Evolutionary conservation across 92 coral and sea anemone species (phyloP), one percentile per base, ranked within the genome.

Genomic region (Palythoa grandiflora): DNA sequence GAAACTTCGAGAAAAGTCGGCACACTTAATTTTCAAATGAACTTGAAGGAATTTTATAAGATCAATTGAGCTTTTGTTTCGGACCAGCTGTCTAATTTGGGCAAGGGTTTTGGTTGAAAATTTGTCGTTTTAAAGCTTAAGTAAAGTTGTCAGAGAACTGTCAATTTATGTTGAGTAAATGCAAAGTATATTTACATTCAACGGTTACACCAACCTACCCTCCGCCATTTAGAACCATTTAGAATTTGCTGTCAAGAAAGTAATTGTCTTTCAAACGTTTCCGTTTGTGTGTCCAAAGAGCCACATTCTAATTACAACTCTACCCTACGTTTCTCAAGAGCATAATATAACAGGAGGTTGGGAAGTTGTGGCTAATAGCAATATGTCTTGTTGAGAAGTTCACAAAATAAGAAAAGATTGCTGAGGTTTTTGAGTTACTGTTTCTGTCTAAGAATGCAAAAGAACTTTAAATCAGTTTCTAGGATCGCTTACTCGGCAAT

Each of bases 11-110:
- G 79, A 48, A 75, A 48, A 44, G 16, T 78, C 40, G 36, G 70
- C 38, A n/a, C 16, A 36, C 59, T 38, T 5, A 57, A 17, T 57
- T 78, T 79, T 79, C 14, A 8, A 61, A 79, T 59, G 21, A 63
- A 7, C 70, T 63, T 68, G 84, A 79, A 59, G 73, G 55, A 60
- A 78, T 78, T 57, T 57, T 12, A 38, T 57, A 55, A 16, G 70
- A 17, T 2, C 2, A 40, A 55, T 55, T 44, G 71, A 75, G 36
- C 84, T 61, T 38, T 79, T 60, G 84, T 60, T 79, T 39, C 60
- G 15, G 20, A 39, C n/a, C 54, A 57, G 73, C 55, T 37, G 73
- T n/a, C 50, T 38, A 15, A 68, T 10, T 35, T 5, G 47, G 16
- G 17, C 13, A 36, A 11, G 47, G 17, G 13, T 15, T 17, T 73